These are phyloP conservation scores for Thymallus thymallus DNA, from an alignment of 2,113 vertebrate genomes.

Conservation along the genomic window DNA sequence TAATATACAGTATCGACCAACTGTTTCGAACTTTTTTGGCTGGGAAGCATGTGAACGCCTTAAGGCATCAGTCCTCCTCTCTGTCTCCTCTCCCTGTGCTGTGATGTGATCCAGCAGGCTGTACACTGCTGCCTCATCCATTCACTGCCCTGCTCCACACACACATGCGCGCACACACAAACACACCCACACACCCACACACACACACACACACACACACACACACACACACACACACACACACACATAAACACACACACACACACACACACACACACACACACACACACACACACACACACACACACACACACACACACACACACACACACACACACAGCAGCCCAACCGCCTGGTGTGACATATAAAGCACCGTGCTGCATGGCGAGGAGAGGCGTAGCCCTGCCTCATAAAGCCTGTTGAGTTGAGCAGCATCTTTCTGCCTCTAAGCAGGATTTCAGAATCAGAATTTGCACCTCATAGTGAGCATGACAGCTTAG, in stretches of 20 bases:
- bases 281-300: not conserved
- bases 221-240: too few species aligned
- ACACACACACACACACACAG: not conserved
- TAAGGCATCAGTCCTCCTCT: not conserved
- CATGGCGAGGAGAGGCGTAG: not conserved
- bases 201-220: too few species aligned
- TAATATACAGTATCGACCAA: too few species aligned
- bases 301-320: not conserved
- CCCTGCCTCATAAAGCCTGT: not conserved
- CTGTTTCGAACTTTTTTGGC: too few species aligned
- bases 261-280: not conserved
- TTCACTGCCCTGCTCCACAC: not conserved
- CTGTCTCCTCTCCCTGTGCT: not conserved
- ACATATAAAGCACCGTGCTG: not conserved
- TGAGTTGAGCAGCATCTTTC: not conserved
- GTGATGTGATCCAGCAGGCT: not conserved
- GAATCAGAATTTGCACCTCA: not conserved
- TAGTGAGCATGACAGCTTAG: conserved; percentile 28
- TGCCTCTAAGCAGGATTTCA: conserved; percentile 16
- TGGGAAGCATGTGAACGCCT: too few species aligned
- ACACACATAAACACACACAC: not conserved
- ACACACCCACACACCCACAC: not conserved
- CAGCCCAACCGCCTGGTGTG: not conserved
- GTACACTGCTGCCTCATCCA: not conserved
- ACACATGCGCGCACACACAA: not conserved